Evolutionary conservation across 1,140 invertebrate genomes (phyloP).

Genomic region (Trichomalopsis sarcophagae): DNA sequence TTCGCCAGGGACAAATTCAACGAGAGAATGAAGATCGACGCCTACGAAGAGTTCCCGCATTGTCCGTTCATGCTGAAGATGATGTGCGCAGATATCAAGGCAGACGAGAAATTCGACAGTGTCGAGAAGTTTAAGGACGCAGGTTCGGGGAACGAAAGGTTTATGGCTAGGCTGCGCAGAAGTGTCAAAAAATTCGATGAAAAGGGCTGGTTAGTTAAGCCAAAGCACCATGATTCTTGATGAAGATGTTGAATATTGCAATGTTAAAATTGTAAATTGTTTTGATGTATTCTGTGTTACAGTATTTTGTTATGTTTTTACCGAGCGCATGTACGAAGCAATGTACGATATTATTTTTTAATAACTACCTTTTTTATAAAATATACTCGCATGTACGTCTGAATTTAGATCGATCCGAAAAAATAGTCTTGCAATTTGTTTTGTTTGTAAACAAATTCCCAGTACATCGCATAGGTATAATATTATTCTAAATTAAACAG

Average conservation of each 20-base stretch:
- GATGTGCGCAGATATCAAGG: conserved; percentile 58
- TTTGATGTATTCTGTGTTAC: too few relatives aligned
- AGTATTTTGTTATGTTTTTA: too few relatives aligned
- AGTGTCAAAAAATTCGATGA: conserved; percentile 48
- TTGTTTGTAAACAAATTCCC: too few relatives aligned
- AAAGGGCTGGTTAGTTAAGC: conserved; percentile 42
- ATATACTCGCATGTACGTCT: too few relatives aligned
- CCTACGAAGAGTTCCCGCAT: conserved; percentile 61
- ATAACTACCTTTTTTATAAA: neutral
- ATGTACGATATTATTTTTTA: neutral
- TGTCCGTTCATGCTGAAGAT: conserved; percentile 66
- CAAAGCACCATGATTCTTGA: neutral
- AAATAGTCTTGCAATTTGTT: too few relatives aligned
- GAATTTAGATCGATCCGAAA: too few relatives aligned
- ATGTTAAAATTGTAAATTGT: neutral
- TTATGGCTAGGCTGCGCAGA: conserved; percentile 46
- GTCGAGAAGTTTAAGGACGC: conserved; percentile 6
- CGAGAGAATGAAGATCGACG: conserved; percentile 55
- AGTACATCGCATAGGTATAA: too few relatives aligned
- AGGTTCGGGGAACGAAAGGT: conserved; percentile 31
- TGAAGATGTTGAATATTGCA: neutral
- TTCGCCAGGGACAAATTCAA: conserved; percentile 61
- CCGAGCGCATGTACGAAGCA: too few relatives aligned
- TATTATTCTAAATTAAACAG: too few relatives aligned
- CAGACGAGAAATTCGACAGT: conserved; percentile 25